Evolutionary conservation across 2,888 invertebrate genomes (phyloP).

Genomic region (Machimus rusticus): DNA sequence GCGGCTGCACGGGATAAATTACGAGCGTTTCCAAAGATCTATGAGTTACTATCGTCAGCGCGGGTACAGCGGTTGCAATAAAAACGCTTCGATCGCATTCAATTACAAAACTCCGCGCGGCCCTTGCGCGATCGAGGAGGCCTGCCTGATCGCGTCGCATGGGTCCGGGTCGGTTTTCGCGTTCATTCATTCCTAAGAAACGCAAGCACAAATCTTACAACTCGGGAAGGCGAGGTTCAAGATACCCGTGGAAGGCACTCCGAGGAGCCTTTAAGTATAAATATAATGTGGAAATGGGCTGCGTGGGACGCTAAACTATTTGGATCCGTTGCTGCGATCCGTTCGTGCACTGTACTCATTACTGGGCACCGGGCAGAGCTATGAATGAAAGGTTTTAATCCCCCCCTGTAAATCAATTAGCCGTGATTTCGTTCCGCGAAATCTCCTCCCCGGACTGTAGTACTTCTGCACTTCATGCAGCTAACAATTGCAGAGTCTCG

Average conservation of each 20-base stretch:
- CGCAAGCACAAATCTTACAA: constrained; percentile 21
- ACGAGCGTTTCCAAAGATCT: constrained; percentile 29
- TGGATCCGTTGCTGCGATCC: neutral
- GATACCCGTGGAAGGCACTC: neutral
- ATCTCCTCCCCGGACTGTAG: neutral
- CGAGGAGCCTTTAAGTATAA: neutral
- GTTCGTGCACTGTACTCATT: neutral
- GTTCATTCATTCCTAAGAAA: constrained; percentile 38
- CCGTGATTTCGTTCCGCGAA: constrained; percentile 21
- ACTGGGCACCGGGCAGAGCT: neutral
- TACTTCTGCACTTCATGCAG: neutral
- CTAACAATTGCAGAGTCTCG: neutral
- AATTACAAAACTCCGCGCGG: constrained; percentile 19
- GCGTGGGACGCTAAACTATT: constrained; percentile 35
- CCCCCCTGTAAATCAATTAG: constrained; percentile 21
- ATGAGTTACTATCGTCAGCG: constrained; percentile 22
- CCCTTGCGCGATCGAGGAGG: neutral
- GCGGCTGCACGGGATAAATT: constrained; percentile 1
- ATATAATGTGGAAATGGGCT: constrained; percentile 1
- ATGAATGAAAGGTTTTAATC: constrained; percentile 34
- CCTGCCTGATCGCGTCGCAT: neutral
- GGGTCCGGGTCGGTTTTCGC: neutral
- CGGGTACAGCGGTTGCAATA: constrained; percentile 26
- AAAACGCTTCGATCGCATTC: constrained; percentile 34
- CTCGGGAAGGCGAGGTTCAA: constrained; percentile 2